Conservation (phyloP, 2,113 vertebrate genomes). For the Mormyrus lacerda region DNA sequence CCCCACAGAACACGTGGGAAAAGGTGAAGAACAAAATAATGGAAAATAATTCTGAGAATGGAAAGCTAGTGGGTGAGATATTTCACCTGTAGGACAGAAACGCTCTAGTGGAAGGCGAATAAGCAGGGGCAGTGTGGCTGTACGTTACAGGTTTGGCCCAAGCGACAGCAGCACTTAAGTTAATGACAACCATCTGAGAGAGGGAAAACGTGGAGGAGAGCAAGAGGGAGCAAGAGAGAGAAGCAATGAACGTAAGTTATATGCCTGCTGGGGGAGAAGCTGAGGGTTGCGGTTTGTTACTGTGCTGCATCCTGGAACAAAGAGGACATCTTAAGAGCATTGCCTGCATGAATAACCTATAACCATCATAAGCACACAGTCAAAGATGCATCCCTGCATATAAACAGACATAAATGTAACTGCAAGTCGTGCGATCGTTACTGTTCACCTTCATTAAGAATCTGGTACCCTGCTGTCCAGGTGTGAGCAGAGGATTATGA, state of each 20-base stretch:
- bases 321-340: neutral
- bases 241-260: neutral
- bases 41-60: neutral
- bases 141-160: neutral
- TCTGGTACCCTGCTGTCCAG: neutral
- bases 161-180: conserved; percentile 17
- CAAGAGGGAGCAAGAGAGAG: neutral
- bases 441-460: neutral
- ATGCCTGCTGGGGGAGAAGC: neutral
- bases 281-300: neutral
- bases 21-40: neutral
- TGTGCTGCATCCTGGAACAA: neutral
- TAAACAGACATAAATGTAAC: neutral
- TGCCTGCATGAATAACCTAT: neutral
- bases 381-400: neutral
- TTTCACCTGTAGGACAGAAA: neutral
- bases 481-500: neutral
- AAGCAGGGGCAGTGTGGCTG: neutral
- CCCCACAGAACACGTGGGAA: neutral
- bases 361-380: neutral
- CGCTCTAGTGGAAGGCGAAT: conserved; percentile 2
- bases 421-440: neutral
- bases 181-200: conserved; percentile 22
- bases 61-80: neutral
- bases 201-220: neutral